These are phyloP conservation scores for Corythoichthys haematopterus DNA, from an alignment of 2,113 vertebrate species.

Conservation along the genomic window DNA sequence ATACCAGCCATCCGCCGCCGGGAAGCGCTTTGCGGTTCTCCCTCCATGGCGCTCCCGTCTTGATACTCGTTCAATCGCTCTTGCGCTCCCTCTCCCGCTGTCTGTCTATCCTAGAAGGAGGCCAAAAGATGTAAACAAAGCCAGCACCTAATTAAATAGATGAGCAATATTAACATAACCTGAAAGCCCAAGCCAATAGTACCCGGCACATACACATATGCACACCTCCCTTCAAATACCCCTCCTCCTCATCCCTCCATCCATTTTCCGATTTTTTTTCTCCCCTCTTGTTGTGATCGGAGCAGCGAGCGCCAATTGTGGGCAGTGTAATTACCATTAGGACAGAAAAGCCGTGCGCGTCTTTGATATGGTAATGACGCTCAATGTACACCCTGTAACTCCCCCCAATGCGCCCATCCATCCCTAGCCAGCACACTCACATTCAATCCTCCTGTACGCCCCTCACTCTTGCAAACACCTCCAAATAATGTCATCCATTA, in stretches of 20 bases:
- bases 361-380: constrained; percentile 98
- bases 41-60: constrained; percentile 14
- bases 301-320: constrained; percentile 88
- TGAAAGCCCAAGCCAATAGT: constrained; percentile 82
- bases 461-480: constrained; percentile 25
- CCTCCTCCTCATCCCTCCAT: constrained; percentile 55
- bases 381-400: constrained; percentile 76
- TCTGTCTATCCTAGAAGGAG: constrained; percentile 49
- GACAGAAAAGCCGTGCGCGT: constrained; percentile 83
- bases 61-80: constrained; percentile 19
- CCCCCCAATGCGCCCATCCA: constrained; percentile 59
- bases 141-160: constrained; percentile 79
- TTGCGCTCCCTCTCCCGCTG: constrained; percentile 20
- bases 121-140: constrained; percentile 77
- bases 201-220: constrained; percentile 30
- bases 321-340: constrained; percentile 94
- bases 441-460: constrained; percentile 23
- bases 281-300: constrained; percentile 85
- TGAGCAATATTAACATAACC: constrained; percentile 81
- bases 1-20: constrained; percentile 29
- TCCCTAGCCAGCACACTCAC: constrained; percentile 23
- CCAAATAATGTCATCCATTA: constrained; percentile 79
- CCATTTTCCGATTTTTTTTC: constrained; percentile 44
- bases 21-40: constrained; percentile 18
- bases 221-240: constrained; percentile 55